phyloP scores from a whole-genome alignment of 1,140 invertebrate genomes.

The Bombus consobrinus region DNA sequence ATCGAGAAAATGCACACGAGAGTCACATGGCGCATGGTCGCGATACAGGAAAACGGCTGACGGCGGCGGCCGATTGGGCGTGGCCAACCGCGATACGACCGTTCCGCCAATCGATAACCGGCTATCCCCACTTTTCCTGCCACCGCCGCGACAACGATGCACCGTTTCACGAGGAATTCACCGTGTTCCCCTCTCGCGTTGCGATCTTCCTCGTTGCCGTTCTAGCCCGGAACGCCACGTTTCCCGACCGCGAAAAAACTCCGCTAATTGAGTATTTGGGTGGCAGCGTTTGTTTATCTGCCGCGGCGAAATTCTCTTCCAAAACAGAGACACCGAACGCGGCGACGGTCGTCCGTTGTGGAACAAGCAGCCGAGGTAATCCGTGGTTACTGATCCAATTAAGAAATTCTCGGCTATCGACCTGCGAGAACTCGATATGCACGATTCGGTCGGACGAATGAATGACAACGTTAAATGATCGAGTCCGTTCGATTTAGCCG shows the following conservation, averaged over 20 bases:
- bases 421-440: background rate
- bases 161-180: conserved; percentile 55
- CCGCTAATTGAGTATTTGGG: conserved; percentile 71
- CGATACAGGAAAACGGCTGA: conserved; percentile 10
- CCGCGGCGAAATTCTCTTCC: background rate
- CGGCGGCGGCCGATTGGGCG: conserved; percentile 70
- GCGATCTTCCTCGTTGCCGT: background rate
- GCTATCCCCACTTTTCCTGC: conserved; percentile 19
- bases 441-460: background rate
- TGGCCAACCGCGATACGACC: conserved; percentile 67
- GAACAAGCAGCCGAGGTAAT: background rate
- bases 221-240: conserved; percentile 25
- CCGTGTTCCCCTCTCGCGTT: conserved; percentile 42
- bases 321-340: background rate
- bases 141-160: conserved; percentile 16
- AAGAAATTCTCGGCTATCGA: background rate
- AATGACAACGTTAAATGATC: background rate
- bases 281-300: conserved; percentile 59
- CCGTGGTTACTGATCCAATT: background rate
- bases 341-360: background rate
- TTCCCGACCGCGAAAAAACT: conserved; percentile 63
- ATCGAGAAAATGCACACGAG: conserved; percentile 48
- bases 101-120: conserved; percentile 78
- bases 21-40: conserved; percentile 69
- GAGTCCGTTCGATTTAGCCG: background rate